Evolutionary conservation across 2,888 invertebrate species (phyloP).

Genomic region (Stenchaetothrips biformis): DNA sequence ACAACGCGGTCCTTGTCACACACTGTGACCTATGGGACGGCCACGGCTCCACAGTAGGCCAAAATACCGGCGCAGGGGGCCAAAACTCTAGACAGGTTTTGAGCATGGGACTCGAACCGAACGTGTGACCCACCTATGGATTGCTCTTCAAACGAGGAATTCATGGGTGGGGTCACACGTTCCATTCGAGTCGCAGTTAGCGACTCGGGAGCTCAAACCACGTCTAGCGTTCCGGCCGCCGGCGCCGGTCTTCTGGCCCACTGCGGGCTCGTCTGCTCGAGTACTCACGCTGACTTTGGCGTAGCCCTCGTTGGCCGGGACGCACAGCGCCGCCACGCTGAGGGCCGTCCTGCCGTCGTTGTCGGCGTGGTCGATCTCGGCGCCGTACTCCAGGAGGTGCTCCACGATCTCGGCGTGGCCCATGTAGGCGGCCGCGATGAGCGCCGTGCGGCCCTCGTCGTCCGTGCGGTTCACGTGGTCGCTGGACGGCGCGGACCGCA

Average conservation of each 20-base stretch:
- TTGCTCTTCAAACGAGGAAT: no score
- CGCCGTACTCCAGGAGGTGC: conserved; percentile 73
- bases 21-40: not conserved
- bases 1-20: not conserved
- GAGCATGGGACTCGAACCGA: no score
- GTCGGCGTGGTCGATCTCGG: conserved; percentile 79
- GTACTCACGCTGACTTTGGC: conserved; percentile 49
- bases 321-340: conserved; percentile 81
- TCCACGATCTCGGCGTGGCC: conserved; percentile 88
- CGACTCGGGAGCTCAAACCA: no score
- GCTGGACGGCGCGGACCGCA: conserved; percentile 57
- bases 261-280: not conserved
- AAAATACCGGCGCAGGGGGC: no score
- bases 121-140: no score
- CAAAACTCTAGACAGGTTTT: no score
- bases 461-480: conserved; percentile 79
- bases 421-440: conserved; percentile 95
- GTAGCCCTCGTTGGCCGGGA: conserved; percentile 68
- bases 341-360: conserved; percentile 83
- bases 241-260: no score
- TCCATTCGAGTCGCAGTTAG: no score
- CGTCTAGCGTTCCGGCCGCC: no score
- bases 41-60: no score
- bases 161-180: no score
- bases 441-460: conserved; percentile 83